Percentiles rank a stretch among this genome's conserved stretches.
phyloP scores from a whole-genome alignment of 2,113 vertebrate genomes.

The Trichechus manatus region DNA sequence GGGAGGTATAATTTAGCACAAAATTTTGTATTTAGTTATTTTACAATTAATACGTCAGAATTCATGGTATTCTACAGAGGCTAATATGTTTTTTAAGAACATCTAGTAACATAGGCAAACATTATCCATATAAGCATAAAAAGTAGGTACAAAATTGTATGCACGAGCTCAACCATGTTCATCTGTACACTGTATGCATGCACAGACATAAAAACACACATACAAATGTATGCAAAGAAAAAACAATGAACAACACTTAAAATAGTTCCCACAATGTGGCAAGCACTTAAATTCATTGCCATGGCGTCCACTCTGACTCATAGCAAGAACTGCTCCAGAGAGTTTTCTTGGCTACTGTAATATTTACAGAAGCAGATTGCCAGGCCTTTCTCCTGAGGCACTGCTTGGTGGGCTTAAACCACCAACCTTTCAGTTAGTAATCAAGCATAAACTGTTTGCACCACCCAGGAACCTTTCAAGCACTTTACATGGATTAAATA shows the following conservation, averaged over 20 bases:
- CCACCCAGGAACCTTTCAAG: neutral
- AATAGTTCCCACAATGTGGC: neutral
- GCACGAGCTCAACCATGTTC: neutral
- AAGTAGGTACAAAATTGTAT: neutral
- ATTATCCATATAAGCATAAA: neutral
- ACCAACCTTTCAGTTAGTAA: too few species aligned
- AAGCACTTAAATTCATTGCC: neutral
- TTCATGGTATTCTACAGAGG: conserved; percentile 7
- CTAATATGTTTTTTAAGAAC: neutral
- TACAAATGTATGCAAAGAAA: neutral
- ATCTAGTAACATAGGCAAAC: neutral
- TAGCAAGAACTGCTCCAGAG: too few species aligned
- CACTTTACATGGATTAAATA: too few species aligned
- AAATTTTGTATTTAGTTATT: neutral
- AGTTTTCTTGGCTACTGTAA: too few species aligned
- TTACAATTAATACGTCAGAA: conserved; percentile 39
- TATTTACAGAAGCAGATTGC: too few species aligned
- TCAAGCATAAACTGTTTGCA: too few species aligned
- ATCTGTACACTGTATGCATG: neutral
- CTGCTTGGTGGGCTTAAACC: too few species aligned
- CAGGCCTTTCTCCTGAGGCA: too few species aligned
- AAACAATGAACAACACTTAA: neutral
- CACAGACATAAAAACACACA: neutral
- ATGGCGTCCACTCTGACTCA: too few species aligned
- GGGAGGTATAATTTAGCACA: neutral